These are phyloP conservation scores for Tupaia tana DNA, from an alignment of 2,113 vertebrate genomes.

Conservation along the genomic window DNA sequence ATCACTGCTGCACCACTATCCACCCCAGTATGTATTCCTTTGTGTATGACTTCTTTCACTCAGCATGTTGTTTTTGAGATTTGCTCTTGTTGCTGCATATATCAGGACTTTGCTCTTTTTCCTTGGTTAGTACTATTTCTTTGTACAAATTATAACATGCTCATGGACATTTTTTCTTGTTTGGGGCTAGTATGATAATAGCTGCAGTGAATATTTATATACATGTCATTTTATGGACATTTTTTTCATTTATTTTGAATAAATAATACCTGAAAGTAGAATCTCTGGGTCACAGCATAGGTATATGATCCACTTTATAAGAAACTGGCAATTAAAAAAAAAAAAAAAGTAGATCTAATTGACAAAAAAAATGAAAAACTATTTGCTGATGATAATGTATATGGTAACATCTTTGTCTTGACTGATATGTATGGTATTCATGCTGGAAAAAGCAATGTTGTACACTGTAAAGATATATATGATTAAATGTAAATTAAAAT, in stretches of 20 bases:
- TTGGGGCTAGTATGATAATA: neutral
- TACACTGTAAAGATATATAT: too few species aligned
- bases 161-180: conserved; percentile 9
- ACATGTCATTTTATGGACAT: neutral
- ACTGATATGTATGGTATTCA: too few species aligned
- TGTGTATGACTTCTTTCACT: conserved; percentile 34
- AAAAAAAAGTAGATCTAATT: too few species aligned
- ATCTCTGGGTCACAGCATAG: conserved; percentile 43
- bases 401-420: too few species aligned
- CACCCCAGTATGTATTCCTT: neutral
- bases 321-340: neutral
- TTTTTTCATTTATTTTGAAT: conserved; percentile 16
- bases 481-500: too few species aligned
- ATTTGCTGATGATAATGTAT: too few species aligned
- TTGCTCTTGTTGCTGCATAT: neutral
- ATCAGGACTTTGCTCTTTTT: neutral
- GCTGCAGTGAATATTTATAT: conserved; percentile 21
- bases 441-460: too few species aligned
- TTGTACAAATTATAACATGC: conserved; percentile 2
- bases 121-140: conserved; percentile 27
- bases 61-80: neutral
- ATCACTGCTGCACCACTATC: too few species aligned
- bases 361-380: too few species aligned
- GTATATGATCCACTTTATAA: conserved; percentile 15
- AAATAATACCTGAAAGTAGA: conserved; percentile 51